These are phyloP conservation scores for Zosterops pallidus DNA, from an alignment of 2,113 vertebrate species.

Conservation along the genomic window DNA sequence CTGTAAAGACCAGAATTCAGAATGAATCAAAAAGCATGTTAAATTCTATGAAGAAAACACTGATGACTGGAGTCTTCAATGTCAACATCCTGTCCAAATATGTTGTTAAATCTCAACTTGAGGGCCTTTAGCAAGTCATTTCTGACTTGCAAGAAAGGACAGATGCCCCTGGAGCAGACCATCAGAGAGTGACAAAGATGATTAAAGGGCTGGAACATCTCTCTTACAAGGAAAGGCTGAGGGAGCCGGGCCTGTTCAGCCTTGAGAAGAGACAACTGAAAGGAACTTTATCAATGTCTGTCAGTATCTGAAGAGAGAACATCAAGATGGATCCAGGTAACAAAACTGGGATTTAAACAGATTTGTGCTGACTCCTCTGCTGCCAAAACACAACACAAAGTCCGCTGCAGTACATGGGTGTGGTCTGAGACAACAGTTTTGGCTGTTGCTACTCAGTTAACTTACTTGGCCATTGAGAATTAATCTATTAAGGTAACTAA, in stretches of 20 bases:
- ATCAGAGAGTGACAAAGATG: not conserved
- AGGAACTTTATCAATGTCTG: not conserved
- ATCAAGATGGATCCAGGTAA: not conserved
- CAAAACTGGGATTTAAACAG: not conserved
- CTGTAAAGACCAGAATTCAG: not conserved
- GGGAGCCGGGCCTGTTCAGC: not conserved
- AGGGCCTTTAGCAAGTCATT: not conserved
- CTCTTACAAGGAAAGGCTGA: not conserved
- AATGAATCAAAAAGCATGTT: not conserved
- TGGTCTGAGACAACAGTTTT: not conserved
- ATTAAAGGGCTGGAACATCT: not conserved
- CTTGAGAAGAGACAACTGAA: not conserved
- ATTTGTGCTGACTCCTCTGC: not conserved
- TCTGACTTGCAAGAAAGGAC: not conserved
- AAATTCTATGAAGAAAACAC: not conserved
- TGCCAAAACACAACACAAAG: not conserved
- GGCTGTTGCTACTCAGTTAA: not conserved
- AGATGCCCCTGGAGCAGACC: not conserved
- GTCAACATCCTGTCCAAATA: not conserved
- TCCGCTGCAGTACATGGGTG: accelerated
- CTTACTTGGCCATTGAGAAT: not conserved
- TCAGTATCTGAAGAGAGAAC: not conserved
- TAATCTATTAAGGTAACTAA: not conserved
- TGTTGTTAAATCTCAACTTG: not conserved
- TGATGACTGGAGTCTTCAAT: not conserved